A percentile compares a stretch with the other conserved stretches of the same genome.
phyloP scores from a whole-genome alignment of 64 coral and sea anemone species.

The Porites lutea region DNA sequence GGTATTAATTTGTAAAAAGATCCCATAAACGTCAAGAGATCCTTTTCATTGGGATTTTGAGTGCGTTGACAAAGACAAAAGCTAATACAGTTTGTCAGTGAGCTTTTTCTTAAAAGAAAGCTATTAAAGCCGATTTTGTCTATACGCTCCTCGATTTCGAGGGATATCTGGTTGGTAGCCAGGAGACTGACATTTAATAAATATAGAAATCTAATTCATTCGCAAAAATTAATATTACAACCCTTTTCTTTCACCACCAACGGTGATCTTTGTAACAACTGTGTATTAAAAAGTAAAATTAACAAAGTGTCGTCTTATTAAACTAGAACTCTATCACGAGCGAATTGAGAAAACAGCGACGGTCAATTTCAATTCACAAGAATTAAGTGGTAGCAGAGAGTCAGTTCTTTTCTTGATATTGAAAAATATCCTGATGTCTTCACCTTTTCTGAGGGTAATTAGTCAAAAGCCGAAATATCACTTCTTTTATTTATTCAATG shows the following conservation, averaged over 20 bases:
- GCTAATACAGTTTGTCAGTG: too few relatives aligned
- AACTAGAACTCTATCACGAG: neutral
- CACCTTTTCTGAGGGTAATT: neutral
- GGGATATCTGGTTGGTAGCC: too few relatives aligned
- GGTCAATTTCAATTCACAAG: neutral
- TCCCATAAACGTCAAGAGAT: too few relatives aligned
- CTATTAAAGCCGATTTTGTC: too few relatives aligned
- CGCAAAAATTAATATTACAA: neutral
- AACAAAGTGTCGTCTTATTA: neutral
- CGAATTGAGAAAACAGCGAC: neutral
- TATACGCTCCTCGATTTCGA: too few relatives aligned
- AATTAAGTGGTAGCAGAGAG: neutral
- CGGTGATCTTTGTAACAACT: neutral
- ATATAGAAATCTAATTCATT: neutral
- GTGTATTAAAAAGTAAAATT: neutral
- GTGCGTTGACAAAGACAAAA: too few relatives aligned
- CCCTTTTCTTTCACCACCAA: neutral
- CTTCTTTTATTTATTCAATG: neutral
- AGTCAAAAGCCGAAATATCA: slow-evolving; percentile 1
- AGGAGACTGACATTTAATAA: too few relatives aligned
- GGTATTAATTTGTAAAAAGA: too few relatives aligned
- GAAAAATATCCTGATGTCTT: neutral
- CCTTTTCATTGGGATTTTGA: too few relatives aligned
- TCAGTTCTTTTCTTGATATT: neutral
- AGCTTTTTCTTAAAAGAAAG: too few relatives aligned